Percentiles rank a stretch among this genome's conserved stretches.
Conservation (phyloP, 2,797 vertebrate species). For the Oreortyx pictus region DNA sequence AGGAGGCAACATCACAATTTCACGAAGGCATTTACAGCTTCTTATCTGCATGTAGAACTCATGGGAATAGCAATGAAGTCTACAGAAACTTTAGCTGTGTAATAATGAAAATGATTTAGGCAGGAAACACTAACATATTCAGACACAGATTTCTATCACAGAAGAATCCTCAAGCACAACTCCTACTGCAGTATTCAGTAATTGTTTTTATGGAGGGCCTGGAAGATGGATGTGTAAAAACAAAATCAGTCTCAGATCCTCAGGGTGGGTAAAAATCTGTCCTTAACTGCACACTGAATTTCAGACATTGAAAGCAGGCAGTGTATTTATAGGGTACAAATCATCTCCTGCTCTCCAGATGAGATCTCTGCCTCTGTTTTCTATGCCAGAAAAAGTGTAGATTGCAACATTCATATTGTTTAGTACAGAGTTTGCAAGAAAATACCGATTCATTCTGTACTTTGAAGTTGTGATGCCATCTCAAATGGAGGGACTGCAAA, state of each 20-base stretch:
- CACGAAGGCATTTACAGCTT: not conserved
- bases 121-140: not conserved
- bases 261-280: not conserved
- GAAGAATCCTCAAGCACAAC: not conserved
- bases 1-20: not conserved
- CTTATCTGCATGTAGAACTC: not conserved
- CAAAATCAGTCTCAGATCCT: not conserved
- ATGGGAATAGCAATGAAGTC: not conserved
- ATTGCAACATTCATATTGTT: constrained; percentile 5
- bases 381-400: not conserved
- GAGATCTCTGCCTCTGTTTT: not conserved
- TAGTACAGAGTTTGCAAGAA: not conserved
- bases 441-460: not conserved
- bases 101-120: not conserved
- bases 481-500: not conserved
- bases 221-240: not conserved
- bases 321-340: not conserved
- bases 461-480: not conserved
- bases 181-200: not conserved
- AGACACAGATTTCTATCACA: not conserved
- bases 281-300: not conserved
- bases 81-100: not conserved
- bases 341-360: not conserved
- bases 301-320: not conserved
- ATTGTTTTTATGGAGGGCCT: not conserved